Evolutionary conservation across 2,797 vertebrate species (phyloP).

Genomic region (Australoheros facetus): DNA sequence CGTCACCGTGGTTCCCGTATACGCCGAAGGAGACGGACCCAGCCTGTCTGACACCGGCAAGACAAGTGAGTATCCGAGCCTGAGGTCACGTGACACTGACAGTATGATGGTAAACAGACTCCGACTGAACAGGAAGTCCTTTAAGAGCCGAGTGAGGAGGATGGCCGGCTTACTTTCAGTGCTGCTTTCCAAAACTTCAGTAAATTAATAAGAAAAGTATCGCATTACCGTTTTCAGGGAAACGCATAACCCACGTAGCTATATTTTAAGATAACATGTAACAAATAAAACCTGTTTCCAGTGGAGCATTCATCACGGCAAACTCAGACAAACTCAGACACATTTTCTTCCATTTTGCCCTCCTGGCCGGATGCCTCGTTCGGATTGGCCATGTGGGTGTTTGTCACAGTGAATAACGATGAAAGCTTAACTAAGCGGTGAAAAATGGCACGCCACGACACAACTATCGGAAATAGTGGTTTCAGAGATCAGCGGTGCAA

Average conservation of each 20-base stretch:
- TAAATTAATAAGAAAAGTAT: neutral
- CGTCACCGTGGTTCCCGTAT: slow-evolving; percentile 90
- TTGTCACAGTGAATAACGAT: neutral
- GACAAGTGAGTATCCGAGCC: slow-evolving; percentile 85
- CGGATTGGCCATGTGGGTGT: neutral
- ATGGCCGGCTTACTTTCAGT: too few species aligned
- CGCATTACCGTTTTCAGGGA: neutral
- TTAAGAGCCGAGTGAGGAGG: too few species aligned
- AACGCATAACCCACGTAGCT: neutral
- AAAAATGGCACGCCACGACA: neutral
- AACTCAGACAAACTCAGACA: neutral
- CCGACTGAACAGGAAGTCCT: too few species aligned
- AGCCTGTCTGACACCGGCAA: slow-evolving; percentile 85
- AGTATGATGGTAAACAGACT: neutral
- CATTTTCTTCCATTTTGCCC: neutral
- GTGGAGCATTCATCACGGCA: neutral
- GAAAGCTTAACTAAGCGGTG: neutral
- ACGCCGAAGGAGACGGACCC: slow-evolving; percentile 92
- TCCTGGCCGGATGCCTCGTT: neutral
- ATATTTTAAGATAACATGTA: neutral
- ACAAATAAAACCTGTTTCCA: neutral
- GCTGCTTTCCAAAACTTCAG: too few species aligned
- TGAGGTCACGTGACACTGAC: neutral
- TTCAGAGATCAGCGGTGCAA: neutral
- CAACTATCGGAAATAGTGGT: neutral